These are phyloP conservation scores for Discoglossus pictus DNA, from an alignment of 2,797 vertebrate genomes.

Conservation along the genomic window DNA sequence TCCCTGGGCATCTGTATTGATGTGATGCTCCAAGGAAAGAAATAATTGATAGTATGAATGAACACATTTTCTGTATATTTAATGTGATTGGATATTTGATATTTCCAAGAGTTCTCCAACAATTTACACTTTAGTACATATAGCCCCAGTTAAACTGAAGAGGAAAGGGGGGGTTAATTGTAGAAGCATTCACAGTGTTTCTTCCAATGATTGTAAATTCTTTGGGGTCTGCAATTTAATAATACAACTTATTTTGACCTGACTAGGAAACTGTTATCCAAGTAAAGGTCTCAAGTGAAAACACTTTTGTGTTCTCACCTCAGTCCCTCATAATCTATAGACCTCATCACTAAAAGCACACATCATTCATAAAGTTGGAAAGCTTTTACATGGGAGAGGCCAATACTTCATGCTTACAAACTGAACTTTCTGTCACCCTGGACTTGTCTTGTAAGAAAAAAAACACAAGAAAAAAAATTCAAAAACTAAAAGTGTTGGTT, in stretches of 20 bases:
- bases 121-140: too few species aligned
- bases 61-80: too few species aligned
- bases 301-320: conserved; percentile 52
- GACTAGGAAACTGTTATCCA: conserved; percentile 27
- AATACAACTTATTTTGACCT: conserved; percentile 39
- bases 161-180: conserved; percentile 29
- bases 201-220: conserved; percentile 14
- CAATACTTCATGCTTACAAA: conserved; percentile 55
- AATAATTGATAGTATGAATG: conserved; percentile 2
- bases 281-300: conserved; percentile 47
- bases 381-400: conserved; percentile 41
- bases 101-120: too few species aligned
- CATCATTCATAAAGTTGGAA: conserved; percentile 51
- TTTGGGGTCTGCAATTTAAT: conserved; percentile 23
- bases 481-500: neutral
- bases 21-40: conserved; percentile 14
- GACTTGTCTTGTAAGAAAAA: conserved; percentile 13
- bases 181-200: conserved; percentile 6
- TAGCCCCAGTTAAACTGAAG: too few species aligned
- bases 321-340: conserved; percentile 55
- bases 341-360: conserved; percentile 51
- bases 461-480: neutral
- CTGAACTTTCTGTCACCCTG: conserved; percentile 59
- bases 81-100: too few species aligned
- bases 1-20: too few species aligned